phyloP scores from a whole-genome alignment of 35 echinoderm and acorn worm genomes.

The Eucidaris tribuloides region DNA sequence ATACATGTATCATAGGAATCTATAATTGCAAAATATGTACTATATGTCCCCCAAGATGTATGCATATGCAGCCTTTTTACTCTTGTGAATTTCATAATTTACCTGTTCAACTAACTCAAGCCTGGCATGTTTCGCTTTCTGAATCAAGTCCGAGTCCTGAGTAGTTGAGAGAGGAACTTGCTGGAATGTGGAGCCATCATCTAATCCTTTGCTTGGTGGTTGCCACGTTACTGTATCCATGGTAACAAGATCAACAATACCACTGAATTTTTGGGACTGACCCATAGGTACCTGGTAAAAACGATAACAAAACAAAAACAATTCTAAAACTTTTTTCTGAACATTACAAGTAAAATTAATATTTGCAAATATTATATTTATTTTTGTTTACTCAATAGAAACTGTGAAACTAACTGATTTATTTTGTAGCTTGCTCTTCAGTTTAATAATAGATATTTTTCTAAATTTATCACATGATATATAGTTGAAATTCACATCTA shows the following conservation, averaged over 20 bases:
- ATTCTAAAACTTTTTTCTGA: too few relatives aligned
- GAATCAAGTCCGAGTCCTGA: slow-evolving; percentile 35
- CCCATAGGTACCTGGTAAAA: slow-evolving; percentile 75
- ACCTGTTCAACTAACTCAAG: slow-evolving; percentile 76
- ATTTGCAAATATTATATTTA: too few relatives aligned
- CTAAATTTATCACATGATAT: too few relatives aligned
- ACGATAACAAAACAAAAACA: not conserved
- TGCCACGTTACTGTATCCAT: slow-evolving; percentile 93
- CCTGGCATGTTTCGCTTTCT: slow-evolving; percentile 49
- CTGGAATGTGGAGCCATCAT: slow-evolving; percentile 54
- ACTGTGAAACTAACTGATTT: too few relatives aligned
- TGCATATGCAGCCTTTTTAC: too few relatives aligned
- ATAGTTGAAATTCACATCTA: too few relatives aligned
- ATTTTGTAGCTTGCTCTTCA: too few relatives aligned
- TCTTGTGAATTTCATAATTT: not conserved
- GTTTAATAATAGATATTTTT: too few relatives aligned
- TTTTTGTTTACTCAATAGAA: too few relatives aligned
- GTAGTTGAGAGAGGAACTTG: slow-evolving; percentile 20
- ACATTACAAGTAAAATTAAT: not conserved
- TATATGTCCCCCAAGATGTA: too few relatives aligned
- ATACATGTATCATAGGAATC: too few relatives aligned
- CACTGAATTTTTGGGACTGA: slow-evolving; percentile 53
- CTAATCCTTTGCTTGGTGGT: not conserved
- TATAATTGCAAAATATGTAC: too few relatives aligned
- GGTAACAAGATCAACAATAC: slow-evolving; percentile 78